Conservation (phyloP, 2,113 vertebrate genomes). For the Dendropsophus ebraccatus region DNA sequence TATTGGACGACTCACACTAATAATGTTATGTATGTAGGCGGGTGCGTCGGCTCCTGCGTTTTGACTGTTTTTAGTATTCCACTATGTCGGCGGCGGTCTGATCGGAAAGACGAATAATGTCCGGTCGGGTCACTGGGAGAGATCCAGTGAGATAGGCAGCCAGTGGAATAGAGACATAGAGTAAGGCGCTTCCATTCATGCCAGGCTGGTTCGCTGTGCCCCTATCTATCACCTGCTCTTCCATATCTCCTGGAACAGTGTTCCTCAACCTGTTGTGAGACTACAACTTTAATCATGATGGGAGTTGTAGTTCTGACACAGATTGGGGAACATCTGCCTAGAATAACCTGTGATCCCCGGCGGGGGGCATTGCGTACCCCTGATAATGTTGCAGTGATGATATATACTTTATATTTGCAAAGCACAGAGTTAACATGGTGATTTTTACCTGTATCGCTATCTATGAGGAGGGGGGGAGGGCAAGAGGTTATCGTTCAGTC, state of each 20-base stretch:
- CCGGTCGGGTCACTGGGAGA: background rate
- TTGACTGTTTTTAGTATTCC: background rate
- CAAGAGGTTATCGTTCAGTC: no score
- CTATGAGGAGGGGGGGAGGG: no score
- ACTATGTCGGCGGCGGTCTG: background rate
- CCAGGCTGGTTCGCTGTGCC: background rate
- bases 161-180: background rate
- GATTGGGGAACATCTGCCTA: no score
- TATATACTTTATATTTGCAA: background rate
- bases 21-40: background rate
- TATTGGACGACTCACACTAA: background rate
- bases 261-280: no score
- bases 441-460: no score
- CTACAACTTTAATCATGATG: no score
- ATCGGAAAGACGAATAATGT: no score
- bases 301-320: no score
- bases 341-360: background rate
- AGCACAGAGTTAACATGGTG: background rate
- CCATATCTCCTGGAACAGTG: background rate
- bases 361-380: background rate
- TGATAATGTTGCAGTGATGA: background rate
- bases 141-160: background rate
- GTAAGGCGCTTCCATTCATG: conserved; percentile 34
- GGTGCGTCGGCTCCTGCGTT: background rate
- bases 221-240: background rate